Evolutionary conservation across 2,113 vertebrate genomes (phyloP), one percentile per base, ranked within the genome.

Genomic region (Lepus timidus): DNA sequence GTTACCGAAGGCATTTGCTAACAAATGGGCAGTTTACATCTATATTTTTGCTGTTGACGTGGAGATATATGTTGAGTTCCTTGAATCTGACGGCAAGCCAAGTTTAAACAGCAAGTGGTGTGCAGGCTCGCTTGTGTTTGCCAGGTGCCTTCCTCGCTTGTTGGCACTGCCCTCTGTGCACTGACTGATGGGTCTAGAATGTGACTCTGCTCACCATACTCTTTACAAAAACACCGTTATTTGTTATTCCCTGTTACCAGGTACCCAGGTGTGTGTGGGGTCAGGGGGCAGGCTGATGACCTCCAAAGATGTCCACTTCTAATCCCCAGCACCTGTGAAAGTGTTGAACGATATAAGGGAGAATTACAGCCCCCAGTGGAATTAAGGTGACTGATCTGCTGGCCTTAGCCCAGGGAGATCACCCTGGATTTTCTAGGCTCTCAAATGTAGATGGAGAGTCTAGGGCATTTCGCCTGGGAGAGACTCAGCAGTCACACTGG

Each of bases 391-490:
- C 64, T 67, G 31, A 36, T 49, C 62, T 82, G 68, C 1, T 22
- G 62, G 61, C 2, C 16, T 76, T 61, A 65, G 36, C 11, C 25
- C 4, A 70, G 14, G 11, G 55, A 44, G 17, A 10, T 61, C 8
- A n/a, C 14, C 11, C 13, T 33, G 22, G 8, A 51, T 55, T 85
- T 70, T 65, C 58, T 44, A 61, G 7, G 19, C 8, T 33, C 6
- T 58, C 58, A 20, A 62, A 29, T 51, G 4, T 25, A 11, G 76
- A 74, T 44, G 52, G 58, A 39, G 39, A 78, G 19, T 65, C 6
- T 39, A 64, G 70, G 68, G 0, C 0, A 64, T 9, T 3, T 1
- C 36, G 13, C 1, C 0, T 16, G 49, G 36, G 44, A 89, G 8
- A 67, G 33, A 68, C 13, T 29, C 3, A 1, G 27, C 13, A 4